Conservation (phyloP, 2,113 vertebrate genomes). For the Antechinus stuartii region DNA sequence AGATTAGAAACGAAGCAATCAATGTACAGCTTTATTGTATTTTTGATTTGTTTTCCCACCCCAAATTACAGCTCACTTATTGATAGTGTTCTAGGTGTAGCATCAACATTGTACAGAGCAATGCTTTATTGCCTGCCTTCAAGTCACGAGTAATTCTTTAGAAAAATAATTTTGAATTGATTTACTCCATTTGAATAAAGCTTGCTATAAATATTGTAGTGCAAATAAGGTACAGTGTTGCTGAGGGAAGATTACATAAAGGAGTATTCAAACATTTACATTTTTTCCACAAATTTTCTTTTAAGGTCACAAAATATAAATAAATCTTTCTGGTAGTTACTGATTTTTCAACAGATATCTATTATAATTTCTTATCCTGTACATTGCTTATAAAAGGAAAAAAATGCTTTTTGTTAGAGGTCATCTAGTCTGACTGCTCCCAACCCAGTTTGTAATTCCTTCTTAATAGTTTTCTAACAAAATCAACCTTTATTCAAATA, state of each 20-base stretch:
- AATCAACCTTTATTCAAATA: neutral
- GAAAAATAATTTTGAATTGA: neutral
- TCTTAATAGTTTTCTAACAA: neutral
- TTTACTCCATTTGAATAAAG: neutral
- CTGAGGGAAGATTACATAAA: neutral
- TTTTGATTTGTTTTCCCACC: neutral
- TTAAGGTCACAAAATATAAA: neutral
- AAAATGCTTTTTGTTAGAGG: neutral
- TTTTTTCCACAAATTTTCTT: neutral
- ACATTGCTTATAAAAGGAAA: neutral
- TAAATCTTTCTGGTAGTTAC: neutral
- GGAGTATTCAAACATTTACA: neutral
- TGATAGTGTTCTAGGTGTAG: neutral
- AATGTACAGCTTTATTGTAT: neutral
- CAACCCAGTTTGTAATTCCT: neutral
- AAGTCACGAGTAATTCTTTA: neutral
- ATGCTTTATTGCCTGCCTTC: neutral
- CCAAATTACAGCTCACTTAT: neutral
- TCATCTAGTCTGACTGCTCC: neutral
- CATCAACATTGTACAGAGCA: too few species aligned
- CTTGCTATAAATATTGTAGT: neutral
- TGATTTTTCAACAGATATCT: neutral
- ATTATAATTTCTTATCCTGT: neutral
- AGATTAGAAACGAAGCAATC: neutral
- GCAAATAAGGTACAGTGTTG: neutral